Evolutionary conservation across 2,113 vertebrate species (phyloP).

Genomic region (Talpa occidentalis): DNA sequence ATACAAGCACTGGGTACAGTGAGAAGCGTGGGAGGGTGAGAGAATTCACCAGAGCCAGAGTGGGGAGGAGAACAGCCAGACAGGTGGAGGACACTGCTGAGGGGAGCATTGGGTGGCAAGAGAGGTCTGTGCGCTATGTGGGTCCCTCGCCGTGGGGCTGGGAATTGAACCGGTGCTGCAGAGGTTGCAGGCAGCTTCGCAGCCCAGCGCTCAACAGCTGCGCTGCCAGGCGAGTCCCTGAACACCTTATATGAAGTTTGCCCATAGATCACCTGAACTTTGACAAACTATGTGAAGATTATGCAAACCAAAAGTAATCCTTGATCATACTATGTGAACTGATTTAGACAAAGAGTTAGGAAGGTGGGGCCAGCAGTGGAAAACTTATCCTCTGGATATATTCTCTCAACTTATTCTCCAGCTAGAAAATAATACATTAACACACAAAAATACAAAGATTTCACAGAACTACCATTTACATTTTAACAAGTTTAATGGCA

Average conservation of each 20-base stretch:
- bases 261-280: neutral
- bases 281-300: neutral
- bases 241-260: neutral
- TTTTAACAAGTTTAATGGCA: constrained; percentile 9
- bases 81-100: too few relatives aligned
- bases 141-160: too few relatives aligned
- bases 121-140: too few relatives aligned
- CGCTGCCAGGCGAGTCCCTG: too few relatives aligned
- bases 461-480: constrained; percentile 2
- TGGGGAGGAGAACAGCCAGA: too few relatives aligned
- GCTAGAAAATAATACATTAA: neutral
- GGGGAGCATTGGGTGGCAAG: too few relatives aligned
- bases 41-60: too few relatives aligned
- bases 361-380: neutral
- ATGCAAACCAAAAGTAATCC: neutral
- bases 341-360: neutral
- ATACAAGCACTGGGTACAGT: too few relatives aligned
- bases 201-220: too few relatives aligned
- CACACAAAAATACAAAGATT: neutral
- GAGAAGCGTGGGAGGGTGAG: too few relatives aligned
- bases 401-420: neutral
- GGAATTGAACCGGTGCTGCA: too few relatives aligned
- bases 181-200: too few relatives aligned
- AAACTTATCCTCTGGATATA: neutral
- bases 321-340: neutral